These are phyloP conservation scores for Perodicticus potto DNA, from an alignment of 2,797 vertebrate species.

Conservation along the genomic window DNA sequence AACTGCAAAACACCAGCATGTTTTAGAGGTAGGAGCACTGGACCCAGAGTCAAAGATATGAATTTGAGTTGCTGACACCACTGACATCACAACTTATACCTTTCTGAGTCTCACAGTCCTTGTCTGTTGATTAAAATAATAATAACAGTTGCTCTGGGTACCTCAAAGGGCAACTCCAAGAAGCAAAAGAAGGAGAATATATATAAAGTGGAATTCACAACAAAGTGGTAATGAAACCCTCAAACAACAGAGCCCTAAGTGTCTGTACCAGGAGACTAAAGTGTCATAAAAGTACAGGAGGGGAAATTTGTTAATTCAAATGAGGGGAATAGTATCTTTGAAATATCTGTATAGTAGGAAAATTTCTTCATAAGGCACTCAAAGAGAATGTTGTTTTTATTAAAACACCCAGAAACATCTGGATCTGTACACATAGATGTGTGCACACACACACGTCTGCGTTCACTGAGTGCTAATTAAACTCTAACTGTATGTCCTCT, in stretches of 20 bases:
- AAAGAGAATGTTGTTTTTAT: not conserved
- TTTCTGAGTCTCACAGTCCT: not conserved
- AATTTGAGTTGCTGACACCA: not conserved
- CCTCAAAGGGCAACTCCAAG: not conserved
- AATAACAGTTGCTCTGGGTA: not conserved
- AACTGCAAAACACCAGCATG: not conserved
- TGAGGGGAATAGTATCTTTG: not conserved
- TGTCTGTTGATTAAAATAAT: conserved; percentile 1
- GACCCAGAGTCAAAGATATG: not conserved
- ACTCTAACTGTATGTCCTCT: not conserved
- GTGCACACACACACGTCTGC: not conserved
- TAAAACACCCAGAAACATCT: not conserved
- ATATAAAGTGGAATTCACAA: not conserved
- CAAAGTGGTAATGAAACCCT: not conserved
- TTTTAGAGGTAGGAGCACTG: not conserved
- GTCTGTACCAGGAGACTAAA: not conserved
- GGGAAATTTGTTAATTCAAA: not conserved
- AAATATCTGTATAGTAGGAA: not conserved
- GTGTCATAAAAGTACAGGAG: not conserved
- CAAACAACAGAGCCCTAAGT: not conserved
- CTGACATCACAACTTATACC: not conserved
- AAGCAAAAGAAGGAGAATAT: not conserved
- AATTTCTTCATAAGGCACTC: not conserved
- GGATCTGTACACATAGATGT: not conserved
- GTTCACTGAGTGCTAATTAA: not conserved